Evolutionary conservation across 2,113 vertebrate genomes (phyloP).

Genomic region (Kryptolebias marmoratus): DNA sequence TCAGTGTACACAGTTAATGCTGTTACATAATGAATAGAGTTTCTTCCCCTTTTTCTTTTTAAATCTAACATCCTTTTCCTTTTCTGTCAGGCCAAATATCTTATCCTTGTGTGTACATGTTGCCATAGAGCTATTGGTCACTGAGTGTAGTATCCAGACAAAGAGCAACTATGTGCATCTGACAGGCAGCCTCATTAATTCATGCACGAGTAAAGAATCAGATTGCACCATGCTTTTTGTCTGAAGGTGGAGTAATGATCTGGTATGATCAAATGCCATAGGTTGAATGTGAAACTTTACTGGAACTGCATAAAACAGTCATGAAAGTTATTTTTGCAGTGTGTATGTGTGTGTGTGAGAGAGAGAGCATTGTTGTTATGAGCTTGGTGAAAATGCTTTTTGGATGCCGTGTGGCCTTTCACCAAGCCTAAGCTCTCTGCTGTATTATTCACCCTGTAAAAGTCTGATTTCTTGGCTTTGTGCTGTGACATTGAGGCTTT

Average conservation of each 20-base stretch:
- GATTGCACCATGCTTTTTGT: conserved; percentile 35
- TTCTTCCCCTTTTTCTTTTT: conserved; percentile 23
- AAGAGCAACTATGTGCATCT: conserved; percentile 50
- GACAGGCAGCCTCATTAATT: conserved; percentile 61
- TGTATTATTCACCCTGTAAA: conserved; percentile 68
- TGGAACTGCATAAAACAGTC: conserved; percentile 55
- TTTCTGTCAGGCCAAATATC: conserved; percentile 22
- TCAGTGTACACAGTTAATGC: no score
- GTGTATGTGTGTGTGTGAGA: conserved; percentile 26
- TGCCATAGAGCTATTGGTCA: conserved; percentile 27
- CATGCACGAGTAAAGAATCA: conserved; percentile 44
- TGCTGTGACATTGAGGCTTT: conserved; percentile 45
- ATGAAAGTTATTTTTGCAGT: conserved; percentile 60
- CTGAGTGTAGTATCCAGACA: conserved; percentile 51
- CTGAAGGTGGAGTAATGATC: conserved; percentile 6
- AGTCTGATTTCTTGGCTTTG: conserved; percentile 74
- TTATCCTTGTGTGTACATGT: conserved; percentile 1
- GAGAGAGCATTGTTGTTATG: conserved; percentile 27
- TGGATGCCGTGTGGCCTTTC: conserved; percentile 63
- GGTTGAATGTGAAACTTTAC: conserved; percentile 61
- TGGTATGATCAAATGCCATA: conserved; percentile 55
- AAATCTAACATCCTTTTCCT: conserved; percentile 17
- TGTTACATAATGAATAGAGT: no score
- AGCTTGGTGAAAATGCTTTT: conserved; percentile 61
- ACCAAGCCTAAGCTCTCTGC: conserved; percentile 65